phyloP scores from a whole-genome alignment of 2,888 invertebrate genomes.

The Drosophila rubida region DNA sequence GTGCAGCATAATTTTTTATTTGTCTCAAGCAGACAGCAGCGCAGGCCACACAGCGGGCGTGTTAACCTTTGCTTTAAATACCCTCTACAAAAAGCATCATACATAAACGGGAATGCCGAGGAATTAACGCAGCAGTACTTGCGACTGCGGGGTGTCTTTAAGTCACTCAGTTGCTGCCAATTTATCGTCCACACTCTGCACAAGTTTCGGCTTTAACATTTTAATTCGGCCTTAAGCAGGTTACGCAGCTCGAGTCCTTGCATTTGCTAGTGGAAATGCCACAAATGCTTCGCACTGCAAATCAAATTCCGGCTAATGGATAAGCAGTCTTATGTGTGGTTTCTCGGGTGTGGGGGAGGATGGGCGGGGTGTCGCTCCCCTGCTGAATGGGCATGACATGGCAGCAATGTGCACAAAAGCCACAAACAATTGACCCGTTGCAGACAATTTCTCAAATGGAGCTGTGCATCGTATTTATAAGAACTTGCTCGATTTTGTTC shows the following conservation, averaged over 20 bases:
- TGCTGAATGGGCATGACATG: conserved; percentile 33
- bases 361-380: not conserved
- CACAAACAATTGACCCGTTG: conserved; percentile 55
- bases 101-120: not conserved
- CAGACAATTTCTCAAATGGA: conserved; percentile 54
- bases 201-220: conserved; percentile 16
- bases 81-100: conserved; percentile 1
- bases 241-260: conserved; percentile 22
- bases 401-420: conserved; percentile 51
- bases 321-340: conserved; percentile 14
- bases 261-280: conserved; percentile 43
- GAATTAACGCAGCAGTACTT: not conserved
- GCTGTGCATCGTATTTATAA: conserved; percentile 33
- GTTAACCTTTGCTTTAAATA: conserved; percentile 12
- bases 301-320: conserved; percentile 50
- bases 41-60: conserved; percentile 42
- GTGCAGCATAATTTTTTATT: conserved; percentile 72
- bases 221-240: conserved; percentile 46
- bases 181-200: not conserved
- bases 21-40: conserved; percentile 44
- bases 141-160: not conserved
- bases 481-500: conserved; percentile 17
- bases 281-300: conserved; percentile 37
- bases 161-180: not conserved
- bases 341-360: not conserved